Base-by-base conservation (phyloP, 2,888 invertebrate species). In the Chloroclysta siterata region DNA sequence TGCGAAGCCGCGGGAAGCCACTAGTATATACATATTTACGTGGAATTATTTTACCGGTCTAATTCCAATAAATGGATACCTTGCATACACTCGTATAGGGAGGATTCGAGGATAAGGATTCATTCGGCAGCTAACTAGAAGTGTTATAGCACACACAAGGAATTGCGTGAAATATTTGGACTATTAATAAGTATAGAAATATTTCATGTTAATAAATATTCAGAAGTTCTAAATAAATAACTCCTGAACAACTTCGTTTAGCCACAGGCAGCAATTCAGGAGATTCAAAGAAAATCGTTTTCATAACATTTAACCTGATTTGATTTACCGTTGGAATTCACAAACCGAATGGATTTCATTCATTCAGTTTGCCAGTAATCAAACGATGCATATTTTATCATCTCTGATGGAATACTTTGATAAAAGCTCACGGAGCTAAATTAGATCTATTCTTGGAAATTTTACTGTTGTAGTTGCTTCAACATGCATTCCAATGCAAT, bases 321-420 rank as follows among this genome's bases (percentile, higher is more conserved):
- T 59, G 58, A 59, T 63, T 63, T 63, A 63, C 54, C 54, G 58
- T 39, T 54, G 46, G 48, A 59, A 57, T 53, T 58, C 53, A 58
- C 46, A 50, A 58, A 51, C 54, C 50, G 39, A 63, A 59, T 46
- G 58, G 51, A 56, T 47, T 52, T 50, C 51, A 54, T 54, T 53
- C 54, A 63, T 63, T 54, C 58, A 63, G 53, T 54, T 42, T 46
- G 41, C 53, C 29, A 54, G 29, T 54, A 46, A 63, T 54, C 28
- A 54, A 63, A 53, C 53, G 28, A 58, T 63, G 46, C 46, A 59
- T 58, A 58, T 50, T 63, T 59, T 63, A 52, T 46, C 46, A 61
- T 50, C 28, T 33, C 52, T n/a, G n/a, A 15, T 54, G 39, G 39
- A 46, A 53, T 11, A 53, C 41, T 33, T 42, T 53, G 39, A 56